Evolutionary conservation across 64 coral and sea anemone species (phyloP).

Genomic region (Porites australiensis): DNA sequence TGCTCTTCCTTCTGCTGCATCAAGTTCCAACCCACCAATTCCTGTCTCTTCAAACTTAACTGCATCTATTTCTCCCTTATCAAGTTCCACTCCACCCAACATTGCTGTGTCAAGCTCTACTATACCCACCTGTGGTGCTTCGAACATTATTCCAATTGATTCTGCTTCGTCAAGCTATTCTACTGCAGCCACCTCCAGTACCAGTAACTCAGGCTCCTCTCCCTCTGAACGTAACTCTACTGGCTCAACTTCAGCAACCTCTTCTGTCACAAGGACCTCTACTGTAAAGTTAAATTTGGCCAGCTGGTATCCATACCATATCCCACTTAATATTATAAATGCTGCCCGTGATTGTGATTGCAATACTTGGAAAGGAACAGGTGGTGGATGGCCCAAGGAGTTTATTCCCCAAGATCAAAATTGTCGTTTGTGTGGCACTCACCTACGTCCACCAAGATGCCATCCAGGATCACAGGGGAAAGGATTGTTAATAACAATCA

Average conservation of each 20-base stretch:
- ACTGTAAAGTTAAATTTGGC: background rate
- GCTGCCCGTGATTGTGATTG: background rate
- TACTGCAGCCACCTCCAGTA: too few relatives aligned
- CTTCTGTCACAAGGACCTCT: background rate
- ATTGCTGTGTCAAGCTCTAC: too few relatives aligned
- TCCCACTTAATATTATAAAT: slow-evolving; percentile 14
- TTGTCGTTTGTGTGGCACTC: background rate
- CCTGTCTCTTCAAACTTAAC: too few relatives aligned
- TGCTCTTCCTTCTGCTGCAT: too few relatives aligned
- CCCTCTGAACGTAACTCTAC: too few relatives aligned
- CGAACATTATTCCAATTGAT: too few relatives aligned
- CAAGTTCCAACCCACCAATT: too few relatives aligned
- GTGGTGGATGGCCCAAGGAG: background rate
- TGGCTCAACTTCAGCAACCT: background rate
- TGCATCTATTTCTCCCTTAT: too few relatives aligned
- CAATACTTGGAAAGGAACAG: background rate
- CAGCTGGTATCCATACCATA: background rate
- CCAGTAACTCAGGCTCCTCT: too few relatives aligned
- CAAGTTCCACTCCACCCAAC: too few relatives aligned
- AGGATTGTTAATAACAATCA: background rate
- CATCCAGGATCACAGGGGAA: background rate
- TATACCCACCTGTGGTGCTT: too few relatives aligned
- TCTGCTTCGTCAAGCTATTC: too few relatives aligned
- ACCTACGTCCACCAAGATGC: background rate
- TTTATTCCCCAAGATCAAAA: background rate